Evolutionary conservation across 2,888 invertebrate species (phyloP), one percentile per base, ranked within the genome.

Genomic region (Xestia ashworthii): DNA sequence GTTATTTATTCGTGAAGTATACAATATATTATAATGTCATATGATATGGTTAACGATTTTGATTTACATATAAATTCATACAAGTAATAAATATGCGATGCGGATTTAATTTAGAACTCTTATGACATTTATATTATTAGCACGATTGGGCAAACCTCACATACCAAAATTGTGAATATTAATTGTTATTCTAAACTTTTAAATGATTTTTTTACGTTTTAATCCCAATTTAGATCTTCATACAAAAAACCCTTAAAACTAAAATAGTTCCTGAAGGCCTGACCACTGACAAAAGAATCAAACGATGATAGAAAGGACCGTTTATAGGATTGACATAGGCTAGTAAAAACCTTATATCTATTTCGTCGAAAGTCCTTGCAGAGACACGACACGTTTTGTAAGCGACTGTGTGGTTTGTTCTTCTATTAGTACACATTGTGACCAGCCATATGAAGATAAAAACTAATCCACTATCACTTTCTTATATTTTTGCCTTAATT

Each of bases 11-110:
- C 6, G 44, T 64, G 12, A 64, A 64, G 14, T 22, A 11, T 22
- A 41, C 41, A 41, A 64, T 64, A 64, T 64, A 58, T 25, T 58
- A 41, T 41, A 11, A 64, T 14, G 41, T 41, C 41, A 41, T 44
- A 41, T n/a, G 64, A 64, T 12, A n/a, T 64, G 44, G 64, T 64
- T 41, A n/a, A 64, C 64, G 64, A 64, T 6, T 64, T n/a, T n/a
- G n/a, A n/a, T n/a, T 41, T 64, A n/a, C 64, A 64, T n/a, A 44
- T 64, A 44, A n/a, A 64, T 64, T 9, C 41, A 44, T 44, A 14
- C n/a, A 41, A 64, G 14, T 32, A 16, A 60, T 60, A 8, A 32
- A 60, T 14, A 62, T 64, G 64, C 64, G 22, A 38, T 12, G 64
- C 41, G 22, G 64, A 41, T 22, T 62, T 38, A 22, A 62, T 62